Conservation (phyloP, 1,140 invertebrate genomes). For the Caenorhabditis remanei region DNA sequence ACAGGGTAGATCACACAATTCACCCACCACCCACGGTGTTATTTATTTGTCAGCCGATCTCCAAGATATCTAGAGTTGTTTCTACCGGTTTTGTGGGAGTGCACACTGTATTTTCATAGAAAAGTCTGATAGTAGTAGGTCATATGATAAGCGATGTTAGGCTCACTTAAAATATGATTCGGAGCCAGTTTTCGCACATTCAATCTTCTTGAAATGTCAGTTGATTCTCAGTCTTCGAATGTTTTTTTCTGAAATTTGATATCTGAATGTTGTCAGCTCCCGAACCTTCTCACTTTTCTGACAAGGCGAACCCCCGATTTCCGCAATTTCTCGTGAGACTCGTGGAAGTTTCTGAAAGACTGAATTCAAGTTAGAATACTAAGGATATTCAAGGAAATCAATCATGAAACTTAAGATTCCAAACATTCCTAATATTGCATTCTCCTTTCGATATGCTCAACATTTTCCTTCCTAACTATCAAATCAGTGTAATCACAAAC, state of each 20-base stretch:
- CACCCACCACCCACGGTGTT: slow-evolving; percentile 2
- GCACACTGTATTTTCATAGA: background rate
- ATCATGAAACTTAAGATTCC: no score
- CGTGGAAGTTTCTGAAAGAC: no score
- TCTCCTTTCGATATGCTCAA: background rate
- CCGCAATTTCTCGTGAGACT: background rate
- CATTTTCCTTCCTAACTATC: background rate
- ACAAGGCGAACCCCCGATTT: background rate
- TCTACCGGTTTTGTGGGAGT: background rate
- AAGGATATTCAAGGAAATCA: no score
- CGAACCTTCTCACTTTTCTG: background rate
- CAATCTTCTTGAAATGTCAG: background rate
- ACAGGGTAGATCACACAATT: background rate
- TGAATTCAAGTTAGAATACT: no score
- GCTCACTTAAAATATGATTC: background rate
- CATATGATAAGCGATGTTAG: slow-evolving; percentile 23
- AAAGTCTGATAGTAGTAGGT: slow-evolving; percentile 20
- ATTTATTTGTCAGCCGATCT: slow-evolving; percentile 37
- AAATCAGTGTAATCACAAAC: background rate
- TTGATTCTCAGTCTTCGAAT: slow-evolving; percentile 3
- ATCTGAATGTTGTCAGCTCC: background rate
- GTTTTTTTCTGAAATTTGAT: slow-evolving; percentile 37
- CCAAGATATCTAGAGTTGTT: background rate
- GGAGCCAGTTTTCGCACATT: slow-evolving; percentile 7
- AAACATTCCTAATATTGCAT: no score